Conservation (phyloP, 2,888 invertebrate genomes). For the Sepiola atlantica region DNA sequence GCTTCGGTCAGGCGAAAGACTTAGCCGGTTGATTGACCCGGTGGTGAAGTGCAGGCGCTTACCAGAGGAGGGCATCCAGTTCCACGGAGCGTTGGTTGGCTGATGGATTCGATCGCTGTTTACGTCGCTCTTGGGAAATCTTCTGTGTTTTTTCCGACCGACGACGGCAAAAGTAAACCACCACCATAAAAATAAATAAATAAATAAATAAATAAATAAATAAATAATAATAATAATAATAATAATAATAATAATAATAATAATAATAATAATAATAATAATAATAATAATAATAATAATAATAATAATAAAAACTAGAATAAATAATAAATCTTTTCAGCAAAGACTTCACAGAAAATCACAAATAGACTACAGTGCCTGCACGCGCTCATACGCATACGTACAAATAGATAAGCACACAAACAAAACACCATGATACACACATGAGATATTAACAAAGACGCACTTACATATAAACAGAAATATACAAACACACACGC, state of each 20-base stretch:
- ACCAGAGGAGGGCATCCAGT: no score
- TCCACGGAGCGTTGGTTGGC: neutral
- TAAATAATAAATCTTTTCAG: neutral
- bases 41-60: neutral
- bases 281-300: neutral
- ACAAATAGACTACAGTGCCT: neutral
- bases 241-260: no score
- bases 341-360: neutral
- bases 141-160: neutral
- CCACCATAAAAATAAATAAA: no score
- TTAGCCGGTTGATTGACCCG: constrained; percentile 21
- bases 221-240: no score
- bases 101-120: constrained; percentile 8
- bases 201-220: no score
- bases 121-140: constrained; percentile 21
- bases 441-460: no score
- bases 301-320: no score
- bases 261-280: no score
- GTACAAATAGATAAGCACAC: neutral
- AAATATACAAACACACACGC: neutral
- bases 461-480: neutral
- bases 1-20: neutral
- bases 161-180: neutral
- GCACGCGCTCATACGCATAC: neutral
- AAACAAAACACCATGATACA: neutral